A percentile compares a stretch with the other conserved stretches of the same genome.
phyloP scores from a whole-genome alignment of 2,113 vertebrate genomes.

The Ochotona princeps region DNA sequence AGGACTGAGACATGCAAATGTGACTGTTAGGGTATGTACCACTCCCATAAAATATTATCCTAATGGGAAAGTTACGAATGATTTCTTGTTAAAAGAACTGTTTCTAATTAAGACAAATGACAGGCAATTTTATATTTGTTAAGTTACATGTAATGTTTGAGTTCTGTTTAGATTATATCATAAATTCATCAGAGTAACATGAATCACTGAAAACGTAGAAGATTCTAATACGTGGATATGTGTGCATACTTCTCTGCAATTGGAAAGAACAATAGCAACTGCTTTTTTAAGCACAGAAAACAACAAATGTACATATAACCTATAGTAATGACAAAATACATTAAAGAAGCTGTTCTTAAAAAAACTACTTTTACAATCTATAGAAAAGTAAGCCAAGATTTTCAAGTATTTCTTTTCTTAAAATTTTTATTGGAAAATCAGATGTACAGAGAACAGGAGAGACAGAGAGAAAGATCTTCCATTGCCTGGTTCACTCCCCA shows the following conservation, averaged over 20 bases:
- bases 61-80: background rate
- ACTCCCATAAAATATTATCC: background rate
- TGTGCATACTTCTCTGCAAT: background rate
- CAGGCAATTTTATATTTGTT: conserved; percentile 33
- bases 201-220: background rate
- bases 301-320: background rate
- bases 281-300: background rate
- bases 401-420: too few species aligned
- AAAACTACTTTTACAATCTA: background rate
- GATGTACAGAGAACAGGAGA: too few species aligned
- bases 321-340: background rate
- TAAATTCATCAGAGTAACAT: conserved; percentile 70
- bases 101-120: background rate
- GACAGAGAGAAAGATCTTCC: too few species aligned
- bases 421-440: too few species aligned
- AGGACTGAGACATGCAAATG: background rate
- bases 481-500: too few species aligned
- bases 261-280: background rate
- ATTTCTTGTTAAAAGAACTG: background rate
- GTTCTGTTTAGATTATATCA: conserved; percentile 74
- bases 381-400: background rate
- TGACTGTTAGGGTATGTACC: background rate
- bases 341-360: background rate
- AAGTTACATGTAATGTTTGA: conserved; percentile 47
- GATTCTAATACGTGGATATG: background rate